Evolutionary conservation across 1,140 invertebrate species (phyloP), one percentile per base, ranked within the genome.

Genomic region (Melitaea cinxia): DNA sequence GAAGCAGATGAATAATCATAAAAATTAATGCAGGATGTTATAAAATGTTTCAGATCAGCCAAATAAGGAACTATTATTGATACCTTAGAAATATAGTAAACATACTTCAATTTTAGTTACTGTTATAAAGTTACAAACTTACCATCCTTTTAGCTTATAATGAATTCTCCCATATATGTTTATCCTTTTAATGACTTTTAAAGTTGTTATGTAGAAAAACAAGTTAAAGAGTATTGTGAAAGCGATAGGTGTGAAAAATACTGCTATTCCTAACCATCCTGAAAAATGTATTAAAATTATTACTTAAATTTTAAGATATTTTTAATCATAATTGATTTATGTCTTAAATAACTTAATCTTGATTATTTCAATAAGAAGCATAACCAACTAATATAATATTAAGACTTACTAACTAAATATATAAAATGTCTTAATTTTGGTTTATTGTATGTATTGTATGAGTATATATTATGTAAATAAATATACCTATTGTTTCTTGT

Each of bases 161-260:
- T 96, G 95, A 75, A 97, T 96, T 70, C 95, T 92, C 7, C 96
- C 96, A 84, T 96, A 96, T 5, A 95, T 95, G 73, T 94, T 94
- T 92, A 96, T 95, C 65, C 94, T 91, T 72, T 94, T 95, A 30
- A 96, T 95, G 7, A 95, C 93, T 77, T 95, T 95, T n/a, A 94
- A 88, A 3, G 96, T 97, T 4, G 95, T 95, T 12, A 95, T 88
- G 71, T 95, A 95, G 72, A 97, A 96, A 72, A 95, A 96, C 57
- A 96, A 88, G 79, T 97, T 94, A 33, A 96, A 92, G 26, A 96
- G 80, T 50, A 97, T 93, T 4, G 94, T 95, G 72, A 95, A 96
- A 0, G 94, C 95, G 26, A 96, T 93, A 2, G 95, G 95, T 0
- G 94, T 94, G 82, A 96, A 96, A 77, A 97, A 94, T 68, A 97